These are phyloP conservation scores for Chrysaora quinquecirrha DNA, from an alignment of 30 jellyfish, hydroid and myxozoan genomes.

Conservation along the genomic window DNA sequence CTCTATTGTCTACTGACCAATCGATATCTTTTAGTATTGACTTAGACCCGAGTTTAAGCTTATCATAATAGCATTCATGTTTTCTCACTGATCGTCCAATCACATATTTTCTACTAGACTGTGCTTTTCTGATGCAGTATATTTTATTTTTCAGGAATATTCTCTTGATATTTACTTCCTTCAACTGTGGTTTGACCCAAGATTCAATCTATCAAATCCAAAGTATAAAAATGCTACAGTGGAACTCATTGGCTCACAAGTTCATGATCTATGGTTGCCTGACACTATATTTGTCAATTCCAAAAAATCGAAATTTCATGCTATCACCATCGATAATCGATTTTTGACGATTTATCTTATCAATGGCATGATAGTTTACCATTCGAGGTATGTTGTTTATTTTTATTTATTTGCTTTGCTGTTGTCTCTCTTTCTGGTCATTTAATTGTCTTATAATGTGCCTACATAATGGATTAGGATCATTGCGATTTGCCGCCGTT, in stretches of 20 bases:
- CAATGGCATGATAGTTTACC: constrained; percentile 74
- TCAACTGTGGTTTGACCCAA: constrained; percentile 89
- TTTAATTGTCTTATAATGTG: too few relatives aligned
- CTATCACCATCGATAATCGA: constrained; percentile 86
- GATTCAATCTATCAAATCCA: constrained; percentile 57
- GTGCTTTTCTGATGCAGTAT: too few relatives aligned
- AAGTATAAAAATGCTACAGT: constrained; percentile 55
- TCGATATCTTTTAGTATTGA: too few relatives aligned
- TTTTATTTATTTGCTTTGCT: too few relatives aligned
- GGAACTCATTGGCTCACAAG: constrained; percentile 79
- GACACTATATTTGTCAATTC: constrained; percentile 93
- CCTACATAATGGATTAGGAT: too few relatives aligned
- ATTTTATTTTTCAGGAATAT: constrained; percentile 58
- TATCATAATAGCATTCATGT: too few relatives aligned
- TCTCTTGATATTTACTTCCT: constrained; percentile 84
- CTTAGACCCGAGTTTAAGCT: too few relatives aligned
- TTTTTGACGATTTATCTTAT: constrained; percentile 64
- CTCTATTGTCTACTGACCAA: too few relatives aligned
- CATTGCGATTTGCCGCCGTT: too few relatives aligned
- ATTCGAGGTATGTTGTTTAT: constrained; percentile 72
- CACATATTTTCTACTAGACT: too few relatives aligned
- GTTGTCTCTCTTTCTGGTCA: too few relatives aligned
- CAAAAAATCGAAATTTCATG: constrained; percentile 75
- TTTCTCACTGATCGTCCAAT: too few relatives aligned
- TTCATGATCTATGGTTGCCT: constrained; percentile 88